Conservation (phyloP, 2,113 vertebrate genomes). For the Suncus etruscus region DNA sequence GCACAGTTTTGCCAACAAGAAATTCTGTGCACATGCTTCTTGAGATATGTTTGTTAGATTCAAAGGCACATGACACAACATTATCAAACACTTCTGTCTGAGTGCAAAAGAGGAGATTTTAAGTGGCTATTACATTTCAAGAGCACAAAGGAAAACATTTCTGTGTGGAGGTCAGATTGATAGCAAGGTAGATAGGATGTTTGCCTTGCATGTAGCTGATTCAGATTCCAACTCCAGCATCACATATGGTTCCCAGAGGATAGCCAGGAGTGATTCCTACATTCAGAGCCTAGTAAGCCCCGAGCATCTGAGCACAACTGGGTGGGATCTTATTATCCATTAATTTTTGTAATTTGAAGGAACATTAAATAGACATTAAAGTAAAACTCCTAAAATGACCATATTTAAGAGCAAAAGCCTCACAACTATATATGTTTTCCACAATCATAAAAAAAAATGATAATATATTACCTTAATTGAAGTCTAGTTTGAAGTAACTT, state of each 20-base stretch:
- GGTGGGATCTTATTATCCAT: background rate
- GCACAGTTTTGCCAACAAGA: slow-evolving; percentile 54
- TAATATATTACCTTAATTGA: slow-evolving; percentile 16
- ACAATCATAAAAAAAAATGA: background rate
- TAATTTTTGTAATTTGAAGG: slow-evolving; percentile 6
- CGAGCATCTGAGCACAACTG: too few relatives aligned
- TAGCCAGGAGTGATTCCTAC: too few relatives aligned
- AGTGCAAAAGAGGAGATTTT: slow-evolving; percentile 50
- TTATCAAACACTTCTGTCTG: slow-evolving; percentile 28
- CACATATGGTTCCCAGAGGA: too few relatives aligned
- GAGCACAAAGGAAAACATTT: slow-evolving; percentile 32
- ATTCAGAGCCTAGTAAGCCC: too few relatives aligned
- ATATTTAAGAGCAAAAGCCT: slow-evolving; percentile 35
- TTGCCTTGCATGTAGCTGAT: too few relatives aligned
- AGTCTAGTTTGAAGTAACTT: slow-evolving; percentile 15
- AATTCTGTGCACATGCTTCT: slow-evolving; percentile 55
- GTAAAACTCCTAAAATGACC: slow-evolving; percentile 13
- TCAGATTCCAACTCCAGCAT: too few relatives aligned
- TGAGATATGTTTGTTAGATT: slow-evolving; percentile 59
- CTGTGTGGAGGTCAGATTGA: background rate
- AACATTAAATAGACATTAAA: slow-evolving; percentile 44
- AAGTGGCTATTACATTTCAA: slow-evolving; percentile 23
- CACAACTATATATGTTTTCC: slow-evolving; percentile 31
- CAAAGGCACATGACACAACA: background rate
- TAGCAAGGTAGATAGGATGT: too few relatives aligned